A percentile compares a stretch with the other conserved stretches of the same genome.
phyloP scores from a whole-genome alignment of 2,113 vertebrate genomes.

The Clupea harengus region DNA sequence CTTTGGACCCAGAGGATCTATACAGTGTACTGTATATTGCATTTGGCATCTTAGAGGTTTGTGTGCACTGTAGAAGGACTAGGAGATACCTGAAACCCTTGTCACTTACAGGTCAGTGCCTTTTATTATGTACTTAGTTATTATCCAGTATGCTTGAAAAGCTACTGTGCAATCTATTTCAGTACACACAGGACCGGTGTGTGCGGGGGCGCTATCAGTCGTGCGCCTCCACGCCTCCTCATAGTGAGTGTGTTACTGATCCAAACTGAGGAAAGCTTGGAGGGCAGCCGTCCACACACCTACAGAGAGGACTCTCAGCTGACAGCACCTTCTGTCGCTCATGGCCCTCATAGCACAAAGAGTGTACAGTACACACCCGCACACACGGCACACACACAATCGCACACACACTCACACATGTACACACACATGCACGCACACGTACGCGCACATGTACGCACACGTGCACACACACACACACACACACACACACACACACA shows the following conservation, averaged over 20 bases:
- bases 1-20: background rate
- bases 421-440: background rate
- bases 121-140: background rate
- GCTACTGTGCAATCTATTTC: background rate
- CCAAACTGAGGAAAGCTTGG: background rate
- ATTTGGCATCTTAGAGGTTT: background rate
- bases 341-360: background rate
- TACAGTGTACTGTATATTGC: background rate
- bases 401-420: background rate
- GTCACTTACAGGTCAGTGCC: background rate
- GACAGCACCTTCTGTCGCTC: background rate
- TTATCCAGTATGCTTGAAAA: background rate
- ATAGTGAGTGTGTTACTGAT: background rate
- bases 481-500: too few species aligned
- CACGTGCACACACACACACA: too few species aligned
- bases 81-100: background rate
- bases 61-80: background rate
- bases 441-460: too few species aligned
- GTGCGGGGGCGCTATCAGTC: background rate
- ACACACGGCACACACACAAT: background rate
- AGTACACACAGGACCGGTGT: background rate
- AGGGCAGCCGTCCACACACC: constrained; percentile 7
- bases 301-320: background rate
- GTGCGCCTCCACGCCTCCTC: background rate
- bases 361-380: background rate